phyloP scores from a whole-genome alignment of 2,113 vertebrate species.

The Lanius collurio region DNA sequence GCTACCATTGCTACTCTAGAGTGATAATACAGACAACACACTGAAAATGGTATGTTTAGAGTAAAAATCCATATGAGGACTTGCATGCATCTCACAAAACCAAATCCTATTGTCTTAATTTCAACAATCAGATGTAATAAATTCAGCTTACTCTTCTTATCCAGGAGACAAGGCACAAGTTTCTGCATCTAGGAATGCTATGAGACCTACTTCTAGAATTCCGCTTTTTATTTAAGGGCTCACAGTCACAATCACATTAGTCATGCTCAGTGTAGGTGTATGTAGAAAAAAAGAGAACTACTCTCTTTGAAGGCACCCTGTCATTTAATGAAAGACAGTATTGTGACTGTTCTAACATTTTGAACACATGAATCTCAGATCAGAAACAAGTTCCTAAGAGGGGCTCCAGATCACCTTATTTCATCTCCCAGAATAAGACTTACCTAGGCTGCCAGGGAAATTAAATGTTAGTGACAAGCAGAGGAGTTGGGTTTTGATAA shows the following conservation, averaged over 20 bases:
- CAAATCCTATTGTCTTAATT: neutral
- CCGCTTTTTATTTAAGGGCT: neutral
- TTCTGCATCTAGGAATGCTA: neutral
- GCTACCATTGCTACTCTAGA: neutral
- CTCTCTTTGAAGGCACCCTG: neutral
- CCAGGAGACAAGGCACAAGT: neutral
- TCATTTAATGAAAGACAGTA: constrained; percentile 1
- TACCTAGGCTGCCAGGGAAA: neutral
- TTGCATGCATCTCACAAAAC: neutral
- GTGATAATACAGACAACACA: neutral
- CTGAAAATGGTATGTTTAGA: neutral
- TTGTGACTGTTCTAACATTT: neutral
- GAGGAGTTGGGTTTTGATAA: neutral
- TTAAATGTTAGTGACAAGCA: neutral
- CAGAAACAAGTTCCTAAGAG: neutral
- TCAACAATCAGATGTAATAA: neutral
- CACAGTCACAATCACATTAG: constrained; percentile 14
- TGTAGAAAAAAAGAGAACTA: neutral
- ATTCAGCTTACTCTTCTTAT: neutral
- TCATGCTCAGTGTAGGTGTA: neutral
- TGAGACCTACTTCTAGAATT: neutral
- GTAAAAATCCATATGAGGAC: neutral
- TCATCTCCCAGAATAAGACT: neutral
- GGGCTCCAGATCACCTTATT: neutral
- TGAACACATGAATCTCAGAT: neutral